phyloP scores from a whole-genome alignment of 2,113 vertebrate species.

The Laterallus jamaicensis region DNA sequence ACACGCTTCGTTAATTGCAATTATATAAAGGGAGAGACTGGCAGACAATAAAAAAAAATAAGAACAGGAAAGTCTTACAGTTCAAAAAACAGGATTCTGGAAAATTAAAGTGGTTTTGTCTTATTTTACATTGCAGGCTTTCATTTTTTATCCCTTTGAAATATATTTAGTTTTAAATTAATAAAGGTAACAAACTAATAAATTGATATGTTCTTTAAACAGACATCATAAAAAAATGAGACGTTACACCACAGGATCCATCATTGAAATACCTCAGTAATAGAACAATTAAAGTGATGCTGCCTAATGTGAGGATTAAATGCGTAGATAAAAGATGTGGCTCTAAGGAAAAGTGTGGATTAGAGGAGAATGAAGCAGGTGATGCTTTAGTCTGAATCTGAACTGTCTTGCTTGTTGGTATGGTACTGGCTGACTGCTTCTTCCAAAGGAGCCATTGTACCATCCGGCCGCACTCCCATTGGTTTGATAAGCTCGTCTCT shows the following conservation, averaged over 20 bases:
- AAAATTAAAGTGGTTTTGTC: neutral
- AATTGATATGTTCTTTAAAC: constrained; percentile 35
- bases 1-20: neutral
- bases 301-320: constrained; percentile 73
- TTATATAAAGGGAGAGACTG: constrained; percentile 3
- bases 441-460: constrained; percentile 92
- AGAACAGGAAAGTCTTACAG: constrained; percentile 4
- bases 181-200: constrained; percentile 46
- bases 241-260: constrained; percentile 58
- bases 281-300: constrained; percentile 68
- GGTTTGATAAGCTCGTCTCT: constrained; percentile 95
- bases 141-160: constrained; percentile 17
- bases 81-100: constrained; percentile 20
- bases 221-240: constrained; percentile 61
- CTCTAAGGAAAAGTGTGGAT: constrained; percentile 68
- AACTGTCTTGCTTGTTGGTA: constrained; percentile 80
- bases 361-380: constrained; percentile 67
- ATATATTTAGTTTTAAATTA: constrained; percentile 29
- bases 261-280: constrained; percentile 63
- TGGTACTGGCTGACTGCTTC: constrained; percentile 82
- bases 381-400: constrained; percentile 87
- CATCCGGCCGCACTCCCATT: constrained; percentile 92
- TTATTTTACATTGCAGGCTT: constrained; percentile 32
- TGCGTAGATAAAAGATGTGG: constrained; percentile 68
- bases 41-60: constrained; percentile 29